These are phyloP conservation scores for Megaustenia siamemsis DNA, from an alignment of 2,888 invertebrate species.

Conservation along the genomic window DNA sequence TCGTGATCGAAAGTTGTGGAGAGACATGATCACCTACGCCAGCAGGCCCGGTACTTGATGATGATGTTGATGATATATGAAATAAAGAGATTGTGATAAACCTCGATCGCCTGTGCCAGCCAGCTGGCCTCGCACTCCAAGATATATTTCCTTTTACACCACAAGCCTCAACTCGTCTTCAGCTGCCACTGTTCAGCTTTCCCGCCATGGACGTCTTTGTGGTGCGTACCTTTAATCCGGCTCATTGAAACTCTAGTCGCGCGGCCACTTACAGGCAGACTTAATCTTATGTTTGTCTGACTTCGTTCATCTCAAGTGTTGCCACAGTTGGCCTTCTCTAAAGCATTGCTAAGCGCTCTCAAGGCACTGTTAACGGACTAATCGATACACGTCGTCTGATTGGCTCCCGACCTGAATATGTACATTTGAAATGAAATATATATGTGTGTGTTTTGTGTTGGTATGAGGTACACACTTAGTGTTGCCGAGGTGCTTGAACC, in stretches of 20 bases:
- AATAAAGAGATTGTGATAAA: too few relatives aligned
- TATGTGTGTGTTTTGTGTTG: constrained; percentile 5
- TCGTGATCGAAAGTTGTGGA: too few relatives aligned
- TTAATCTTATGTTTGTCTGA: background rate
- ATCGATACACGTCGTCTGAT: constrained; percentile 16
- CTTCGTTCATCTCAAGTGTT: background rate
- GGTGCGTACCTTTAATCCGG: background rate
- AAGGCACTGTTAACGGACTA: background rate
- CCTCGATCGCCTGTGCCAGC: too few relatives aligned
- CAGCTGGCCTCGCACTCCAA: too few relatives aligned
- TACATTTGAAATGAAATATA: constrained; percentile 4
- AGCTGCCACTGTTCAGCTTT: background rate
- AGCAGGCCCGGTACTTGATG: too few relatives aligned
- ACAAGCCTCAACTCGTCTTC: constrained; percentile 25
- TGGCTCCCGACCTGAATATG: background rate
- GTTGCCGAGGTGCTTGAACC: background rate
- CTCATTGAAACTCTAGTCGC: background rate
- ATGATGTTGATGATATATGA: too few relatives aligned
- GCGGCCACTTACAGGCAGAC: background rate
- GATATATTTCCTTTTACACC: too few relatives aligned
- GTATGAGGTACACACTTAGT: background rate
- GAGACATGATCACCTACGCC: too few relatives aligned
- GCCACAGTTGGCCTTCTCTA: background rate
- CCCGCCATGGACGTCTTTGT: background rate
- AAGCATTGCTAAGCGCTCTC: background rate